A percentile compares a stretch with the other conserved stretches of the same genome.
Evolutionary conservation across 2,888 invertebrate genomes (phyloP).

Genomic region (Ochlodes sylvanus): DNA sequence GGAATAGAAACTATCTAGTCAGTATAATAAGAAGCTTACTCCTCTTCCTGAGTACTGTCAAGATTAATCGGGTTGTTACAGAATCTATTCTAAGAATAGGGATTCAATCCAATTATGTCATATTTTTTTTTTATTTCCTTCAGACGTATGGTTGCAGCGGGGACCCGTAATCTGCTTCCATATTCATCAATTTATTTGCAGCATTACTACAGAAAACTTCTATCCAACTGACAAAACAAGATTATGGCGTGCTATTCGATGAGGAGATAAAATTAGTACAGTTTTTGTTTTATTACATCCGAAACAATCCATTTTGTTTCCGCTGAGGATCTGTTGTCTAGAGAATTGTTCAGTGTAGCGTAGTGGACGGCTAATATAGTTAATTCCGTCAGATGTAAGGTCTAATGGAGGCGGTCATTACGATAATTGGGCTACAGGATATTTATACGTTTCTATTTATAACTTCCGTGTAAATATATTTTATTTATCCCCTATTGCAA

Average conservation of each 20-base stretch:
- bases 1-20: no score
- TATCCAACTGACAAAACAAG: not conserved
- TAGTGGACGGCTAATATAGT: constrained; percentile 28
- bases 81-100: no score
- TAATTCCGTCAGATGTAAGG: constrained; percentile 33
- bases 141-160: no score
- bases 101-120: no score
- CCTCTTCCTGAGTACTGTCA: no score
- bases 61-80: no score
- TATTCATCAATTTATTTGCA: not conserved
- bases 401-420: constrained; percentile 25
- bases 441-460: constrained; percentile 31
- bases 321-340: constrained; percentile 21
- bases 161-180: not conserved
- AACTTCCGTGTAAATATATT: not conserved
- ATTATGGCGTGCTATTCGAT: constrained; percentile 5
- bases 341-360: constrained; percentile 22
- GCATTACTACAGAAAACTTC: not conserved
- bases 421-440: constrained; percentile 24
- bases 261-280: constrained; percentile 6
- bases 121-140: no score
- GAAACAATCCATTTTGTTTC: constrained; percentile 26
- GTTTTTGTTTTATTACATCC: constrained; percentile 12
- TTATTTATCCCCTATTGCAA: no score
- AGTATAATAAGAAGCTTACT: no score